Percentiles rank a stretch among this genome's conserved stretches.
These are phyloP conservation scores for Rhinophrynus dorsalis DNA, from an alignment of 2,797 vertebrate genomes.

Conservation along the genomic window DNA sequence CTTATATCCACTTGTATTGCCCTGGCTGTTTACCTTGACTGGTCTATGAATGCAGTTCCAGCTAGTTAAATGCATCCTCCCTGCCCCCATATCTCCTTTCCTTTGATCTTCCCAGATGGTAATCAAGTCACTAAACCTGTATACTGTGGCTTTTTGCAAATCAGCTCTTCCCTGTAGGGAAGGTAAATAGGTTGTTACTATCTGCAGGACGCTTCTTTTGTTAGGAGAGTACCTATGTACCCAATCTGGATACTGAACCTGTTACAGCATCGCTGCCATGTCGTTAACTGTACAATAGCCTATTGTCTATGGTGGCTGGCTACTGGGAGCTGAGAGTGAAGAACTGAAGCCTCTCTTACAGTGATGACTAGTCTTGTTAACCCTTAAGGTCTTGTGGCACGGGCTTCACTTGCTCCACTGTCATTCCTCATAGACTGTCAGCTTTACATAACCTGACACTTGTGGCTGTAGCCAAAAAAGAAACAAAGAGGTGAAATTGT, in stretches of 20 bases:
- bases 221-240: neutral
- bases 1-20: neutral
- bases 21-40: neutral
- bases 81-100: neutral
- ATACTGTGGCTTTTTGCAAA: constrained; percentile 53
- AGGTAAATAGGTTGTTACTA: constrained; percentile 38
- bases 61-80: neutral
- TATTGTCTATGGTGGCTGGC: neutral
- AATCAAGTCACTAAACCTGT: neutral
- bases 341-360: neutral
- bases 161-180: constrained; percentile 57
- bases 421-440: no score
- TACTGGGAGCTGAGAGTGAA: neutral
- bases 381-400: no score
- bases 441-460: no score
- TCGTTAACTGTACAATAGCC: constrained; percentile 10
- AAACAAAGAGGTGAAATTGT: no score
- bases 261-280: neutral
- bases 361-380: neutral
- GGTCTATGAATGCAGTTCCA: neutral
- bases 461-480: no score
- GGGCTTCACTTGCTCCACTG: no score
- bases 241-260: neutral
- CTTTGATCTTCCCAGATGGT: constrained; percentile 24
- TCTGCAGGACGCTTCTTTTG: neutral